phyloP scores from a whole-genome alignment of 2,797 vertebrate genomes.

The Rhodeus uyekii region DNA sequence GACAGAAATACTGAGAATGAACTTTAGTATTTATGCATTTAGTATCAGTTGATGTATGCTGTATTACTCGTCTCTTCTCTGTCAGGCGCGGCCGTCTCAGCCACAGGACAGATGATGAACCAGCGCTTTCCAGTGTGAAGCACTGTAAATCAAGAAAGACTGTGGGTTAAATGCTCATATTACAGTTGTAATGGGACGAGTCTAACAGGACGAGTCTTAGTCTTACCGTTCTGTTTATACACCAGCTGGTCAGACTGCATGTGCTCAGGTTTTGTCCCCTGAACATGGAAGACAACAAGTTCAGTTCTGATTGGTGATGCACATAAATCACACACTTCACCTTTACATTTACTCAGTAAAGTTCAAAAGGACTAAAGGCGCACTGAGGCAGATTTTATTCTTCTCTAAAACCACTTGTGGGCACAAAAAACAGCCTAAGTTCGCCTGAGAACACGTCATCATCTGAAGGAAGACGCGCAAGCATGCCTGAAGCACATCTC shows the following conservation, averaged over 20 bases:
- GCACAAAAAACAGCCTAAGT: background rate
- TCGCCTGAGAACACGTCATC: background rate
- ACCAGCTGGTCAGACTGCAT: constrained; percentile 82
- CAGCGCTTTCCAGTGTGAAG: constrained; percentile 96
- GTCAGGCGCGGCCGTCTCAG: constrained; percentile 80
- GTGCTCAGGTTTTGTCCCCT: constrained; percentile 73
- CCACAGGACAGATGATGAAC: constrained; percentile 98
- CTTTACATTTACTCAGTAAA: background rate
- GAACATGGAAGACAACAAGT: background rate
- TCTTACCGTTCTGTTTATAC: constrained; percentile 94
- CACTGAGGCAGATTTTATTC: background rate
- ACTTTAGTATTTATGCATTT: accelerated
- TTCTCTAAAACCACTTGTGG: background rate
- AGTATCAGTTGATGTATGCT: background rate
- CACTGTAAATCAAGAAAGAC: constrained; percentile 73
- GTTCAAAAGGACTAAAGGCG: background rate
- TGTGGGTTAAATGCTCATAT: background rate
- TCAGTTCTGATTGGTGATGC: background rate
- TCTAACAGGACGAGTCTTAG: background rate
- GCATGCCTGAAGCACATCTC: background rate
- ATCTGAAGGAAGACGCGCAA: background rate
- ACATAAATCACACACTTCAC: background rate
- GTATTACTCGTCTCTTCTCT: constrained; percentile 74
- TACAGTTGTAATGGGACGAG: background rate
- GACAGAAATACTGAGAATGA: background rate